These are phyloP conservation scores for Stenurella melanura DNA, from an alignment of 2,888 invertebrate genomes.

Conservation along the genomic window DNA sequence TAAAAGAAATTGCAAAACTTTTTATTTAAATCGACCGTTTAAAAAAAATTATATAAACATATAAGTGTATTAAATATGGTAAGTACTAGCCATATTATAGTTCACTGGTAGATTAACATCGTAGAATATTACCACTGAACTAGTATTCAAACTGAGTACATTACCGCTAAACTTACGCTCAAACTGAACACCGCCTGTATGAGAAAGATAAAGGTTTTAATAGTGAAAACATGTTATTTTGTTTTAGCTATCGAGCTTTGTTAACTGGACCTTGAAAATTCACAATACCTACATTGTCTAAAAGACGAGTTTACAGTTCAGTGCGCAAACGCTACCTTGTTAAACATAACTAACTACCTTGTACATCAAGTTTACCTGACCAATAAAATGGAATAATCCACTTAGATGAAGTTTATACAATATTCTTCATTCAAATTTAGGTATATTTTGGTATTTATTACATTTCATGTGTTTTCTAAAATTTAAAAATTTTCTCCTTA, in stretches of 20 bases:
- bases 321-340: constrained; percentile 58
- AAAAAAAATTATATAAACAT: too few relatives aligned
- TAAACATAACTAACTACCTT: constrained; percentile 41
- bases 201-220: constrained; percentile 15
- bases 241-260: constrained; percentile 47
- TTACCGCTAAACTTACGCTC: background rate
- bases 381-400: background rate
- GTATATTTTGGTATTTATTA: too few relatives aligned
- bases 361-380: background rate
- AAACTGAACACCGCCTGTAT: background rate
- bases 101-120: background rate
- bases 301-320: constrained; percentile 56
- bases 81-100: background rate
- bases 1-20: too few relatives aligned
- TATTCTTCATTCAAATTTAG: too few relatives aligned
- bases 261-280: constrained; percentile 59
- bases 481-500: too few relatives aligned
- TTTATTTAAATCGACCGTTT: too few relatives aligned
- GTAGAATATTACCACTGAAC: background rate
- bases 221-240: constrained; percentile 18
- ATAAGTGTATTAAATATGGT: background rate
- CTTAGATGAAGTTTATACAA: background rate
- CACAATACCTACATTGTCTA: constrained; percentile 62
- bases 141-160: background rate
- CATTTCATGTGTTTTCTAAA: too few relatives aligned